Percentiles rank a stretch among this genome's conserved stretches.
phyloP scores from a whole-genome alignment of 2,113 vertebrate genomes.

The Eidolon helvum region DNA sequence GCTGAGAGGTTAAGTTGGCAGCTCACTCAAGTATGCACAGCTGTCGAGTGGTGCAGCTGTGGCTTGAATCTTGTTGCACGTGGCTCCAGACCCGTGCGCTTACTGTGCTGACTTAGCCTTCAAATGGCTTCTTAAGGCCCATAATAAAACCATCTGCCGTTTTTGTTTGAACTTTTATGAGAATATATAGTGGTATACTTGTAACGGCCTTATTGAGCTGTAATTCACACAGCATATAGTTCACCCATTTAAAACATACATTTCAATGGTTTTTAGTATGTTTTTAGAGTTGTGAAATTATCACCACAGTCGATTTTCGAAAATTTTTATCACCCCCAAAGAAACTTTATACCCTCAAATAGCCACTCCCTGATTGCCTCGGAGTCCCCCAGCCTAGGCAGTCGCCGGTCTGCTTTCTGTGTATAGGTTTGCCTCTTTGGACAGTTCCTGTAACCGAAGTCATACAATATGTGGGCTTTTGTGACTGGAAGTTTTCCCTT shows the following conservation, averaged over 20 bases:
- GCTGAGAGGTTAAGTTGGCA: not conserved
- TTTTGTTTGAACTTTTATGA: slow-evolving; percentile 18
- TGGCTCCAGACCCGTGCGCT: not conserved
- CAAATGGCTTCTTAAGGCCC: not conserved
- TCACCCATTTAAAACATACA: not conserved
- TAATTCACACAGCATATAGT: not conserved
- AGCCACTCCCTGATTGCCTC: not conserved
- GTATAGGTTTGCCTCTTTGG: not conserved
- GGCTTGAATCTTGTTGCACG: not conserved
- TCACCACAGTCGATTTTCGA: not conserved
- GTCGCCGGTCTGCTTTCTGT: not conserved
- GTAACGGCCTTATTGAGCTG: slow-evolving; percentile 26
- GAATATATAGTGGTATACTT: not conserved
- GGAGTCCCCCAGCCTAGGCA: not conserved
- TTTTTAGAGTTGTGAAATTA: not conserved
- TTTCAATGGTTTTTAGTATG: not conserved
- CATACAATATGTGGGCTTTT: not conserved
- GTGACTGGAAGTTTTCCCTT: not conserved
- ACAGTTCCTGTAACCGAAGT: not conserved
- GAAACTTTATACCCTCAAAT: not conserved
- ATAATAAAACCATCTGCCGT: not conserved
- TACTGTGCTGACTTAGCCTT: not conserved
- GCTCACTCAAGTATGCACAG: not conserved
- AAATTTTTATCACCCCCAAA: not conserved
- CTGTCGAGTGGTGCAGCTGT: not conserved